phyloP scores from a whole-genome alignment of 2,113 vertebrate genomes.

The Colossoma macropomum region DNA sequence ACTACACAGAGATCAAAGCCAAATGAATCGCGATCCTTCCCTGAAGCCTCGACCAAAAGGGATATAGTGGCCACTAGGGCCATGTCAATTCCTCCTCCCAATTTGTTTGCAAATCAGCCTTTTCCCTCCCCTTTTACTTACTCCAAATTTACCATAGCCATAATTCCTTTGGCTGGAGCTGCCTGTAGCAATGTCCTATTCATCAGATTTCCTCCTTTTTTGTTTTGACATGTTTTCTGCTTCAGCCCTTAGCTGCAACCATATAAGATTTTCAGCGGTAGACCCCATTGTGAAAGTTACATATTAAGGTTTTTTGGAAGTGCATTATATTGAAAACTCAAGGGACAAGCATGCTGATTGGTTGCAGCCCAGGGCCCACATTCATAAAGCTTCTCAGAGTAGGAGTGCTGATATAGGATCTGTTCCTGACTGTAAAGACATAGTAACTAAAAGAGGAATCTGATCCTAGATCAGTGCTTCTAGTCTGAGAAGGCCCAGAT shows the following conservation, averaged over 20 bases:
- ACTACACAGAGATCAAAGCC: constrained; percentile 81
- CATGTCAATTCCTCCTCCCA: constrained; percentile 18
- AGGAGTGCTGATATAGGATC: no score
- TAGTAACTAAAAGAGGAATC: background rate
- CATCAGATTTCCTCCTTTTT: background rate
- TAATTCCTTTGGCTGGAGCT: background rate
- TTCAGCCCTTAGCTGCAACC: background rate
- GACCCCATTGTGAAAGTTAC: no score
- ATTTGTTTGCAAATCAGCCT: background rate
- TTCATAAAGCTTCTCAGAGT: background rate
- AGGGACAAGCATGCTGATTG: background rate
- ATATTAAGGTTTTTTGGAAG: background rate
- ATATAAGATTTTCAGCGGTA: background rate
- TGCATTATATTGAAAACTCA: background rate
- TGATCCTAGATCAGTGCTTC: background rate
- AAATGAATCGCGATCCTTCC: constrained; percentile 85
- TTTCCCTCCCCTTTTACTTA: background rate
- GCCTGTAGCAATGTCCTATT: background rate
- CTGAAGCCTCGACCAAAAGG: constrained; percentile 76
- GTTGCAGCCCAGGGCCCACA: background rate
- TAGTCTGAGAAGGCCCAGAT: background rate
- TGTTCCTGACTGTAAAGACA: background rate
- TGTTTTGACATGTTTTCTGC: background rate
- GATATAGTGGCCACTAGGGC: constrained; percentile 71
- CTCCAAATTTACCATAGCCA: constrained; percentile 50